phyloP scores from a whole-genome alignment of 2,888 invertebrate genomes.

The Hypena proboscidalis region DNA sequence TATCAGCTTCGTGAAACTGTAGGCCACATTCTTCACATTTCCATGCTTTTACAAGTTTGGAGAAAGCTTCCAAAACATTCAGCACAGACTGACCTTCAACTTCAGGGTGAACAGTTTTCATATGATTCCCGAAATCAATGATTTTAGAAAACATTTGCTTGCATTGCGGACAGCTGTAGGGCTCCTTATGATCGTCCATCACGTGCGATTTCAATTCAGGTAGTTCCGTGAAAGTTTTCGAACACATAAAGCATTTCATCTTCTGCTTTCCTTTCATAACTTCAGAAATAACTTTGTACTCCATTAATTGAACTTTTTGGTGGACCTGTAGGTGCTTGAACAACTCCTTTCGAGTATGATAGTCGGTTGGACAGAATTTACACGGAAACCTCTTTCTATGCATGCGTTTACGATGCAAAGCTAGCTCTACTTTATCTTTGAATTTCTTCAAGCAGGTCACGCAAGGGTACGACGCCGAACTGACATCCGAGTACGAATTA shows the following conservation, averaged over 20 bases:
- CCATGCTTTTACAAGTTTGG: conserved; percentile 75
- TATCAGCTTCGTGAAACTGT: conserved; percentile 76
- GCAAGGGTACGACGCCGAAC: conserved; percentile 61
- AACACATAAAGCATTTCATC: conserved; percentile 73
- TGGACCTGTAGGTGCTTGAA: conserved; percentile 76
- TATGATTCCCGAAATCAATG: conserved; percentile 72
- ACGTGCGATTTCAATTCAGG: conserved; percentile 73
- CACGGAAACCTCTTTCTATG: conserved; percentile 75
- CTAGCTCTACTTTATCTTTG: conserved; percentile 65
- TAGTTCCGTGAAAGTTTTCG: conserved; percentile 62
- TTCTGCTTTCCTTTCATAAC: conserved; percentile 73
- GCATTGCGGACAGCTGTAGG: conserved; percentile 70
- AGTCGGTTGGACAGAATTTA: conserved; percentile 80
- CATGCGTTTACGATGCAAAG: conserved; percentile 64
- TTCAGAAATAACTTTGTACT: conserved; percentile 77
- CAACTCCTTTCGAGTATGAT: conserved; percentile 70
- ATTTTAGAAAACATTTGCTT: conserved; percentile 68
- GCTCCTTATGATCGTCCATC: conserved; percentile 73
- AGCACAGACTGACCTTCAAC: conserved; percentile 71
- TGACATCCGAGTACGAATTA: conserved; percentile 51
- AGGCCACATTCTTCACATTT: conserved; percentile 77
- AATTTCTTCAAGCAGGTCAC: conserved; percentile 67
- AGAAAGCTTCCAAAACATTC: conserved; percentile 75
- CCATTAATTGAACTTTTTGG: conserved; percentile 77
- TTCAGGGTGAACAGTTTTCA: conserved; percentile 70